phyloP scores from a whole-genome alignment of 1,140 invertebrate genomes.

The Drosophila fuyamai region DNA sequence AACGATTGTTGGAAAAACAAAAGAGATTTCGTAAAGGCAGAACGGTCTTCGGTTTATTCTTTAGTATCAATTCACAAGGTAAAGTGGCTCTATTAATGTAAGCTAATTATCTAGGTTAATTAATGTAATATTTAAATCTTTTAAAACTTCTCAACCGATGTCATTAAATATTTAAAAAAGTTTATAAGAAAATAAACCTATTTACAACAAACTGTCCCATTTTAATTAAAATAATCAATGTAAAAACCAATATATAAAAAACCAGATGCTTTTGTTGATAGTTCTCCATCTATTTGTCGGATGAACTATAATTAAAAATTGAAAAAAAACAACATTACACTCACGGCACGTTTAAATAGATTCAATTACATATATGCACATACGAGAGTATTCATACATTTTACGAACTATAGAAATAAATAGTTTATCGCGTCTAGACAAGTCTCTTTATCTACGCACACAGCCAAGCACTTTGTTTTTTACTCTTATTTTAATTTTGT shows the following conservation, averaged over 20 bases:
- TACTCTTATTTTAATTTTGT: slow-evolving; percentile 15
- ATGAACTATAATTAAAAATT: slow-evolving; percentile 28
- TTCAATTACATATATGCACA: not conserved
- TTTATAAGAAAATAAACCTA: too few relatives aligned
- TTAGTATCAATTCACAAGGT: not conserved
- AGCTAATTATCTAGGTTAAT: slow-evolving; percentile 7
- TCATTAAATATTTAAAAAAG: too few relatives aligned
- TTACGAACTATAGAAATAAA: slow-evolving; percentile 33
- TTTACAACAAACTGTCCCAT: too few relatives aligned
- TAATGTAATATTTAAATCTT: not conserved
- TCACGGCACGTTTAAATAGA: slow-evolving; percentile 18
- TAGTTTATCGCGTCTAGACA: slow-evolving; percentile 78
- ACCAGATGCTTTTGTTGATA: slow-evolving; percentile 1
- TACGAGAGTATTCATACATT: not conserved
- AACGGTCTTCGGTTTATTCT: not conserved
- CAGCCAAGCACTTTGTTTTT: slow-evolving; percentile 24
- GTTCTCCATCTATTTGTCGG: not conserved
- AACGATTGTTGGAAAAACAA: slow-evolving; percentile 1
- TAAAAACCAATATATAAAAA: not conserved
- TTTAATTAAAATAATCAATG: too few relatives aligned
- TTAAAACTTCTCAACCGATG: too few relatives aligned
- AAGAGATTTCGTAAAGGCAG: not conserved
- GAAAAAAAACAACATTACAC: slow-evolving; percentile 29
- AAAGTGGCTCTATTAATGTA: slow-evolving; percentile 1
- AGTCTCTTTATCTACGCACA: slow-evolving; percentile 61